These are phyloP conservation scores for Acridotheres tristis DNA, from an alignment of 2,797 vertebrate genomes.

Conservation along the genomic window DNA sequence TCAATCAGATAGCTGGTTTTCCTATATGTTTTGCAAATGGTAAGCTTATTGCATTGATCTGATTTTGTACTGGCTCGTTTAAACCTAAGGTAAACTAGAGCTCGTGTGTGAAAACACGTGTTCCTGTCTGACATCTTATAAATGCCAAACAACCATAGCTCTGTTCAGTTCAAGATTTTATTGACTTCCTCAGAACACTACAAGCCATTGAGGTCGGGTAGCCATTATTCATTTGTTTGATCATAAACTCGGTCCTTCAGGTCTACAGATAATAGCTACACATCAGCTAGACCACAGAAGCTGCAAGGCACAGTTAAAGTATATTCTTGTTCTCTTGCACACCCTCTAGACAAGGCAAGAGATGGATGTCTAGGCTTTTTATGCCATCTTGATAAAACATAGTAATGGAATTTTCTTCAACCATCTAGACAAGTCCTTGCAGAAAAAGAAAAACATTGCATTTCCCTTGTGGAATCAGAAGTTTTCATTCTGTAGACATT, in stretches of 20 bases:
- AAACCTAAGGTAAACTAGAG: not conserved
- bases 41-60: not conserved
- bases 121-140: not conserved
- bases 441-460: not conserved
- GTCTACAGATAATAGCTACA: not conserved
- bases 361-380: not conserved
- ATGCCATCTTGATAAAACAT: not conserved
- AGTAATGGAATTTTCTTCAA: not conserved
- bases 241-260: not conserved
- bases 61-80: not conserved
- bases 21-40: rapidly evolving
- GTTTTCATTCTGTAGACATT: not conserved
- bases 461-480: not conserved
- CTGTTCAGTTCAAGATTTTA: not conserved
- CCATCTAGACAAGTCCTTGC: not conserved
- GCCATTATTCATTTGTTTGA: not conserved
- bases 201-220: not conserved
- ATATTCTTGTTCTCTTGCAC: not conserved
- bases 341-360: not conserved
- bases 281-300: not conserved
- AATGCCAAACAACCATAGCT: not conserved
- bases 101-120: not conserved
- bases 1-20: not conserved
- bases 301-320: not conserved
- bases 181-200: not conserved